Base-by-base conservation (phyloP, 2,888 invertebrate genomes). In the Asteroscopus sphinx region DNA sequence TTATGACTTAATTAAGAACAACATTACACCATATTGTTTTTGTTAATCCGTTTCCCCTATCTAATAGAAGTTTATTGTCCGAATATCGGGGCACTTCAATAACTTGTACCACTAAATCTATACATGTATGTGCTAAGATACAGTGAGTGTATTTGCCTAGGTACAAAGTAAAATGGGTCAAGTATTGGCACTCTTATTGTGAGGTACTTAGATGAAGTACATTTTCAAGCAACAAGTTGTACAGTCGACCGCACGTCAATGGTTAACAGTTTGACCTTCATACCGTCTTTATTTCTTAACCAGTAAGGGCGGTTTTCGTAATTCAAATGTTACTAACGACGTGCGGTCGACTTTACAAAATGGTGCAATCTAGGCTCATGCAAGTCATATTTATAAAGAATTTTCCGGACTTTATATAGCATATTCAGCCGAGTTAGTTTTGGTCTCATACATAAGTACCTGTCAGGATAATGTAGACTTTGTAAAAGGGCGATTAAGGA, bases 31-130 rank as follows among this genome's bases (percentile, higher is more conserved):
- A 52, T 28, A 44, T 61, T 64, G 54, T 51, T 59, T 59, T 62
- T 21, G 52, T 56, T 56, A 64, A 56, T 73, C 61, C 42, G 39
- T 46, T 58, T 57, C 13, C 17, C 39, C 37, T 61, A 68, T 63
- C 66, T 72, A 63, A 69, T 69, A 61, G 62, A 54, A 46, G 67
- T 69, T 59, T 63, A 61, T 54, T 69, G 59, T 73, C 57, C 63
- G 49, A 46, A 64, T 69, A 73, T 73, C 59, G n/a, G 32, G 49
- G 16, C 45, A 57, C 58, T 67, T 37, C 47, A 57, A 59, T 54
- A 16, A 56, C 55, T 41, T 39, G 45, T 47, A 52, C 17, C 32
- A 37, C 11, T 40, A 35, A 55, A 42, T 36, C 21, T 36, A 21
- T 16, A 51, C 36, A 41, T 33, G 39, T 40, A 68, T 46, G 11